A percentile compares a stretch with the other conserved stretches of the same genome.
Conservation (phyloP, 1,140 invertebrate genomes). For the Pomacea maculata region DNA sequence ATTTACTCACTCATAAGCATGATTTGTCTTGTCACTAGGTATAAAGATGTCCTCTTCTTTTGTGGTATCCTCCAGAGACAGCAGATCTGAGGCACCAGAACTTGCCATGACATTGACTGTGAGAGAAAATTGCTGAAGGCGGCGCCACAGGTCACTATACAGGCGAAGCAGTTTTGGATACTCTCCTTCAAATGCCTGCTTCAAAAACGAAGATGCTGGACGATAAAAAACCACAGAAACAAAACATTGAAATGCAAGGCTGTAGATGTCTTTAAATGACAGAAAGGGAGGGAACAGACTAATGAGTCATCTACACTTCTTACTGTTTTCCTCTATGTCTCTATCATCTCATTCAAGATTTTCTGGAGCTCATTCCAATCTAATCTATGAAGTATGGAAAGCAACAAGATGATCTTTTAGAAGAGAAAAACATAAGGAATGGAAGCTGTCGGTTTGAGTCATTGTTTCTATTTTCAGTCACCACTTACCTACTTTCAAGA, state of each 20-base stretch:
- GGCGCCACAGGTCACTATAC: constrained; percentile 74
- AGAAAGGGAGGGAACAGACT: not conserved
- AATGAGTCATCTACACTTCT: not conserved
- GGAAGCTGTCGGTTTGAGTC: too few relatives aligned
- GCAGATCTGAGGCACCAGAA: constrained; percentile 33
- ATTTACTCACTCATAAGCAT: constrained; percentile 46
- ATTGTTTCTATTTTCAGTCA: too few relatives aligned
- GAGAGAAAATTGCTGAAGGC: constrained; percentile 67
- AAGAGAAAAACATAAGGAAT: too few relatives aligned
- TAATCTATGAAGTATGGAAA: too few relatives aligned
- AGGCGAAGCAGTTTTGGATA: constrained; percentile 84
- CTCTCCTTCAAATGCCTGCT: constrained; percentile 87
- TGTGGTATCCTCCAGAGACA: constrained; percentile 26
- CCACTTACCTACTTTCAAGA: too few relatives aligned
- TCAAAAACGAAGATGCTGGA: constrained; percentile 75
- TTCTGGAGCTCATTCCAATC: too few relatives aligned
- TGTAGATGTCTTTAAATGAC: too few relatives aligned
- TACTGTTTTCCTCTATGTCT: not conserved
- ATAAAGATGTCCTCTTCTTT: constrained; percentile 51
- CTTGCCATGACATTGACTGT: constrained; percentile 40
- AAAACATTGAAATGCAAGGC: not conserved
- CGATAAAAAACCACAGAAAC: constrained; percentile 21
- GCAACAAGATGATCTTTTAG: too few relatives aligned
- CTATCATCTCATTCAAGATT: too few relatives aligned
- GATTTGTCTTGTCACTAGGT: constrained; percentile 38